phyloP scores from a whole-genome alignment of 2,797 vertebrate genomes.

The Alauda arvensis region DNA sequence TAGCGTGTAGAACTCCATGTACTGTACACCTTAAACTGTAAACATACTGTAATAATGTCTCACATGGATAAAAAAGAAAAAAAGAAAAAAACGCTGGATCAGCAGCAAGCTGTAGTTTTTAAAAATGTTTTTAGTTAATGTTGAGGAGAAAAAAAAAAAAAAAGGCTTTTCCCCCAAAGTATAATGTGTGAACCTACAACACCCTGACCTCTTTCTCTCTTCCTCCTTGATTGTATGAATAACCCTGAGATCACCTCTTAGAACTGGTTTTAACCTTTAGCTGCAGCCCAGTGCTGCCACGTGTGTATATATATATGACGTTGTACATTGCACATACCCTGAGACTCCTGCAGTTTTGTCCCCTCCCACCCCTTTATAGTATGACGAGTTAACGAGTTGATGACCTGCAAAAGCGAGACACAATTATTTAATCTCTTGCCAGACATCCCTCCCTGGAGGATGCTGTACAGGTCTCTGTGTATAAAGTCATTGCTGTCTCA shows the following conservation, averaged over 20 bases:
- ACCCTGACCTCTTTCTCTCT: conserved; percentile 98
- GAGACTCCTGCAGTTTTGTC: conserved; percentile 75
- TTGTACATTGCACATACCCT: conserved; percentile 99
- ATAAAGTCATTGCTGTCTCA: conserved; percentile 88
- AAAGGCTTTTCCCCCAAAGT: conserved; percentile 99
- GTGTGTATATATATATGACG: conserved; percentile 99
- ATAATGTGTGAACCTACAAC: conserved; percentile 97
- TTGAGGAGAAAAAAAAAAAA: conserved; percentile 80
- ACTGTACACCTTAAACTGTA: conserved; percentile 96
- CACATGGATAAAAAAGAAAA: conserved; percentile 83
- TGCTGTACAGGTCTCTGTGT: conserved; percentile 83
- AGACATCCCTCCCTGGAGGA: conserved; percentile 73
- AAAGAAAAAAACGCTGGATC: conserved; percentile 84
- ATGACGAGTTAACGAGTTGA: conserved; percentile 84
- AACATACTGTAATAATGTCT: conserved; percentile 94
- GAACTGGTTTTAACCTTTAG: conserved; percentile 99
- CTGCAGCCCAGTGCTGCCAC: conserved; percentile 92
- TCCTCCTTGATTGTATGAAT: conserved; percentile 99
- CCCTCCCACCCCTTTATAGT: conserved; percentile 83
- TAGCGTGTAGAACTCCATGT: conserved; percentile 98
- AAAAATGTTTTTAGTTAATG: conserved; percentile 98
- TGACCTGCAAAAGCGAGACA: conserved; percentile 82
- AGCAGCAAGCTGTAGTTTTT: conserved; percentile 93
- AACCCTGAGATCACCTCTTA: conserved; percentile 98
- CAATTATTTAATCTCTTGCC: conserved; percentile 84